Conservation (phyloP, 2,113 vertebrate species). For the Epinephelus moara region DNA sequence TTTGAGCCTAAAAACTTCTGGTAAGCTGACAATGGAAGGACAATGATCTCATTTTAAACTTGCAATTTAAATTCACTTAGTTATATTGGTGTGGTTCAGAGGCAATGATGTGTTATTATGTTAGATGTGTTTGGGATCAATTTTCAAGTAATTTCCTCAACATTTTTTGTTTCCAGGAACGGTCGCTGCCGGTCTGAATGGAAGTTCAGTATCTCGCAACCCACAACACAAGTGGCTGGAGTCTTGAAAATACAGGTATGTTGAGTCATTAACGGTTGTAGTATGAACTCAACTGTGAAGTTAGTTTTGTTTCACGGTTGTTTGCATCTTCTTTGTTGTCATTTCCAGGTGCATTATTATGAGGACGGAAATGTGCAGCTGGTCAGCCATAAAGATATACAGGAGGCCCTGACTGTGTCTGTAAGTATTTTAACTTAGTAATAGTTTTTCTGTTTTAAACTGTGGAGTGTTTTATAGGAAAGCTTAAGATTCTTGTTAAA, state of each 20-base stretch:
- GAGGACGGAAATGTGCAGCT: slow-evolving; percentile 98
- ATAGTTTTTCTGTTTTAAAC: background rate
- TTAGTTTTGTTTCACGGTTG: background rate
- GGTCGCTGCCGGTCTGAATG: slow-evolving; percentile 96
- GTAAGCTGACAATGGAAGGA: slow-evolving; percentile 84
- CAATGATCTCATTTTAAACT: slow-evolving; percentile 14
- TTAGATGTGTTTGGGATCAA: background rate
- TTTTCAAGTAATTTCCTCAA: background rate
- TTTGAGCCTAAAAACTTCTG: slow-evolving; percentile 98
- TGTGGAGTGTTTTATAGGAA: background rate
- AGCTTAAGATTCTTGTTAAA: background rate
- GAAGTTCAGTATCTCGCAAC: slow-evolving; percentile 93
- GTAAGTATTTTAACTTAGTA: slow-evolving; percentile 82
- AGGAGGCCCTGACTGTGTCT: slow-evolving; percentile 90
- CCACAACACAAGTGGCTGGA: slow-evolving; percentile 90
- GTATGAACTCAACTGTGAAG: background rate
- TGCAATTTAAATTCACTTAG: background rate
- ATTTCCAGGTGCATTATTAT: slow-evolving; percentile 93
- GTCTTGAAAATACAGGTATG: slow-evolving; percentile 94
- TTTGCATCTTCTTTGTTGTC: background rate
- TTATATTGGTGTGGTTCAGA: background rate
- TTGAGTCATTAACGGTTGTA: background rate
- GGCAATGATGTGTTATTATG: background rate
- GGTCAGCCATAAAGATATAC: slow-evolving; percentile 96
- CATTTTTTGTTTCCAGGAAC: slow-evolving; percentile 86